Base-by-base conservation (phyloP, 2,797 vertebrate species). In the Botia kubotai region DNA sequence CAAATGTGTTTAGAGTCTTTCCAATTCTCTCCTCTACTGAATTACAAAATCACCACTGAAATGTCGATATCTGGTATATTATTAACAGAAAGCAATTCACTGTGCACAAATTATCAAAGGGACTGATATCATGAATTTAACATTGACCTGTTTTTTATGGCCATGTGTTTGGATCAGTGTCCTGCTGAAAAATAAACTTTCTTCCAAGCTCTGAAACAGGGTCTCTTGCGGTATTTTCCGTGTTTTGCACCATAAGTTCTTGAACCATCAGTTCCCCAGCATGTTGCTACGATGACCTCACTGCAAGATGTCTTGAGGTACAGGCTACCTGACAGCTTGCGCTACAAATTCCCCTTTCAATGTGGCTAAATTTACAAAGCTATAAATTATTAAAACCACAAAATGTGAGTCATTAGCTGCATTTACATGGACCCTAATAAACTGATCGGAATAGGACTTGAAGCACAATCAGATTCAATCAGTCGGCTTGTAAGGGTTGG, bases 221-320 rank as follows among this genome's bases (percentile, higher is more conserved):
- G n/a, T 65, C 26, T 14, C 4, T 36, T 39, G 33, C 8, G 2
- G 16, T 69, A 16, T 58, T 48, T 23, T 48, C 21, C 14, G 53
- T 60, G 57, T 29, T 77, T 29, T 58, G 16, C 33, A 19, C 39
- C 10, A n/a, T 16, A 16, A 60, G 2, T n/a, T 29, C 26, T 63
- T 26, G 23, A 21, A 13, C 58, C 58, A 77, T 46, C 1, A 7
- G 36, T 36, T 46, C 52, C 52, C 26, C 21, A 58, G 65, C 6
- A 23, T 70, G 65, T 69, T 16, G 46, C 39, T 69, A 17, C 39
- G 16, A 50, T 77, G 66, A 77, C 23, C n/a, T 69, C 53, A 48
- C 39, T 46, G 65, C 23, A 46, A 46, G 62, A 46, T 68, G 6
- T 29, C 39, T 52, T 6, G 3, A 68, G 50, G 7, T 46, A 8